Percentiles rank a stretch among this genome's conserved stretches.
These are phyloP conservation scores for Triplophysa rosa DNA, from an alignment of 2,113 vertebrate species.

Conservation along the genomic window DNA sequence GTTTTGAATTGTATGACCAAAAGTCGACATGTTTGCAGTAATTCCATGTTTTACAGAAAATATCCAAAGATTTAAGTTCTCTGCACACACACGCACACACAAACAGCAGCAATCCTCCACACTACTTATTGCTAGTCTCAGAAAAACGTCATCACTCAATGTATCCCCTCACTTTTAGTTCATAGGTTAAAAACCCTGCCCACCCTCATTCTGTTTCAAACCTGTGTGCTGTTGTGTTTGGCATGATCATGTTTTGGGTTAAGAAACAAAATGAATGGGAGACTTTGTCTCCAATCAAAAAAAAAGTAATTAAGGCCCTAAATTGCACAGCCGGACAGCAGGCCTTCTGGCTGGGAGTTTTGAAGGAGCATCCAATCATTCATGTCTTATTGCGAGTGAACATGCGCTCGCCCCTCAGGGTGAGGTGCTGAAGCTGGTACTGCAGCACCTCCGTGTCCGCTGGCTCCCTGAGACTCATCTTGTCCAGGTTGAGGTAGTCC, in stretches of 20 bases:
- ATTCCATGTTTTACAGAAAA: constrained; percentile 49
- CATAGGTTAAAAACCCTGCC: constrained; percentile 24
- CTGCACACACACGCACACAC: constrained; percentile 28
- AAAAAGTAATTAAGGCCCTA: constrained; percentile 29
- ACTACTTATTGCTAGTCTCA: constrained; percentile 74
- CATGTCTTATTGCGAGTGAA: constrained; percentile 90
- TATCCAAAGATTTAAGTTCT: constrained; percentile 43
- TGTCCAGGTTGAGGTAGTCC: constrained; percentile 99
- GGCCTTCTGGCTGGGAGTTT: constrained; percentile 25
- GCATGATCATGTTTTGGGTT: constrained; percentile 20
- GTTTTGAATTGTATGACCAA: constrained; percentile 44
- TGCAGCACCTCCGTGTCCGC: constrained; percentile 93
- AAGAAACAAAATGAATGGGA: constrained; percentile 56
- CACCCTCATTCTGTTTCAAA: neutral
- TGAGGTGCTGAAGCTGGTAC: constrained; percentile 94
- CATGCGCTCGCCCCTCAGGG: constrained; percentile 85
- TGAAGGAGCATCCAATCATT: constrained; percentile 20
- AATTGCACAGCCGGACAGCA: constrained; percentile 58
- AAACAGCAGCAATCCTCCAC: constrained; percentile 56
- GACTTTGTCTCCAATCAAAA: constrained; percentile 54
- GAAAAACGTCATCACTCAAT: constrained; percentile 19
- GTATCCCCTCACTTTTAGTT: constrained; percentile 32
- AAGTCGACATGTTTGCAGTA: constrained; percentile 53
- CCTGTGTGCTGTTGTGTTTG: neutral
- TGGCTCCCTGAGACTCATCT: constrained; percentile 90